Conservation (phyloP, 2,888 invertebrate genomes). For the Acholoe squamosa region DNA sequence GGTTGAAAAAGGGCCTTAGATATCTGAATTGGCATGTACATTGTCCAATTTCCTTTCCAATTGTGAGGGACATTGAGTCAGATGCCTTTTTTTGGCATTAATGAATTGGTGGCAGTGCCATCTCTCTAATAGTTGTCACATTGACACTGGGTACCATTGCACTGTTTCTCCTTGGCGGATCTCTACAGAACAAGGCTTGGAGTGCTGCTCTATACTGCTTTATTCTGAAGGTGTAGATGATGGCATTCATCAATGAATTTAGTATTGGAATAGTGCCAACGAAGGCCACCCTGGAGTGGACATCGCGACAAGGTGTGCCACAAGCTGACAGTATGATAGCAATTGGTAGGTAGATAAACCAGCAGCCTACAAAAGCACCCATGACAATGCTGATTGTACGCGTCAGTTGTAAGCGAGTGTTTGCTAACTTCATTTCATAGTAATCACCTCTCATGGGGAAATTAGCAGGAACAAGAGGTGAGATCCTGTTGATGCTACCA, state of each 20-base stretch:
- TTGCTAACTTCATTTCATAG: not conserved
- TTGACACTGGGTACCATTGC: not conserved
- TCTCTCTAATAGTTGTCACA: not conserved
- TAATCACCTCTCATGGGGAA: not conserved
- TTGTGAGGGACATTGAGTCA: no score
- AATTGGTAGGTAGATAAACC: not conserved
- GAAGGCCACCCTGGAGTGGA: not conserved
- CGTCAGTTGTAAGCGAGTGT: not conserved
- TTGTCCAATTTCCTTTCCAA: no score
- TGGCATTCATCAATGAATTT: not conserved
- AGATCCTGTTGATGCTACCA: not conserved
- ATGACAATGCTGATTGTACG: not conserved
- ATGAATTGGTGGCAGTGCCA: not conserved
- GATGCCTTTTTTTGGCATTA: not conserved
- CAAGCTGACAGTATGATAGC: not conserved
- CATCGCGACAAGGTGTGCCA: not conserved
- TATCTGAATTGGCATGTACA: no score
- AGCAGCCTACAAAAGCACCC: not conserved
- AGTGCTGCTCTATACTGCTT: not conserved
- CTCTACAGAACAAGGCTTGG: not conserved
- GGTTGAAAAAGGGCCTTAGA: no score
- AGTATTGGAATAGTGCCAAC: not conserved
- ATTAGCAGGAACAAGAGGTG: not conserved
- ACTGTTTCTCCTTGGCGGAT: not conserved
- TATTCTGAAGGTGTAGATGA: constrained; percentile 17